These are phyloP conservation scores for Sebastes cheni DNA, from an alignment of 2,797 vertebrate genomes.

Conservation along the genomic window DNA sequence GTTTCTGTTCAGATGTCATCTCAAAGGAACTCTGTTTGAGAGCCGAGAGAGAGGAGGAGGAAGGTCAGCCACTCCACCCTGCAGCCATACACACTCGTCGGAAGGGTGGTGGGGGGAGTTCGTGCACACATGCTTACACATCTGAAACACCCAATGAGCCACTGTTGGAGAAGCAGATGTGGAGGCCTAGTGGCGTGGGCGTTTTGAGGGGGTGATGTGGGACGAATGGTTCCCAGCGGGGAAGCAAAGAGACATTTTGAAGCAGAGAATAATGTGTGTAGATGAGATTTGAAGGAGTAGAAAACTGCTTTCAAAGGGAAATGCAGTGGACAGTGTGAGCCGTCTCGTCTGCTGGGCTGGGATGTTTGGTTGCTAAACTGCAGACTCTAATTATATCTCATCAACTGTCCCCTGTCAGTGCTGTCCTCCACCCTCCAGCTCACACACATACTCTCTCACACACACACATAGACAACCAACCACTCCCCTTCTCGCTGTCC, in stretches of 20 bases:
- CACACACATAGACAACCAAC: constrained; percentile 9
- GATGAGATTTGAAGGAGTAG: neutral
- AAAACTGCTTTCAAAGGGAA: constrained; percentile 8
- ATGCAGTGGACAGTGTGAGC: constrained; percentile 34
- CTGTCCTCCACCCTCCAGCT: constrained; percentile 64
- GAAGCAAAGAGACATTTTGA: neutral
- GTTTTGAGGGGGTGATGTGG: constrained; percentile 16
- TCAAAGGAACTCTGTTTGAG: constrained; percentile 75
- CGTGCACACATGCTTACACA: constrained; percentile 44
- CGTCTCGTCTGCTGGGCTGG: constrained; percentile 41
- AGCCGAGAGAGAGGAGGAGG: constrained; percentile 48
- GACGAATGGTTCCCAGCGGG: constrained; percentile 25
- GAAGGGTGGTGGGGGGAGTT: neutral
- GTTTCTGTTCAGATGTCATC: constrained; percentile 76
- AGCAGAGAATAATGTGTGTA: neutral
- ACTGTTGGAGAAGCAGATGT: constrained; percentile 56
- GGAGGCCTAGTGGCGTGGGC: constrained; percentile 36
- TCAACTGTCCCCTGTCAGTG: constrained; percentile 75
- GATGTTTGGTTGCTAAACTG: constrained; percentile 69
- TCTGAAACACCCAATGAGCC: constrained; percentile 53
- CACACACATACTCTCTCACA: constrained; percentile 26
- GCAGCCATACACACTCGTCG: constrained; percentile 11
- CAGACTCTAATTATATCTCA: constrained; percentile 82
- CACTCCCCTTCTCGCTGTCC: constrained; percentile 29
- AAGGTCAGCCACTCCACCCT: constrained; percentile 61